These are phyloP conservation scores for Poecilia wingei DNA, from an alignment of 2,797 vertebrate species.

Conservation along the genomic window DNA sequence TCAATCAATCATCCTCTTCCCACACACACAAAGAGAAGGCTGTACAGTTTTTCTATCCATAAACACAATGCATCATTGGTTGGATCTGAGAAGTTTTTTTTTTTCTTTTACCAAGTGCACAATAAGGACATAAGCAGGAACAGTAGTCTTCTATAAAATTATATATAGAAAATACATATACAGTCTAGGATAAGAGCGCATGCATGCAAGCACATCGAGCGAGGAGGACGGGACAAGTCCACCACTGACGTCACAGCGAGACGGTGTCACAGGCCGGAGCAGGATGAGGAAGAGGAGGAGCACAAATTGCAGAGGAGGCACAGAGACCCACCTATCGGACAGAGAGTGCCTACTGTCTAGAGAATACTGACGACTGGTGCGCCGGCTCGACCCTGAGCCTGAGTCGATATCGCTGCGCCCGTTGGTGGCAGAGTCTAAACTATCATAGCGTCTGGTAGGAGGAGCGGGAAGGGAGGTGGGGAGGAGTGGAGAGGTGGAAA, in stretches of 20 bases:
- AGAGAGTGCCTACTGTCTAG: constrained; percentile 94
- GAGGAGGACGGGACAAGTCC: constrained; percentile 85
- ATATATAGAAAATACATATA: constrained; percentile 65
- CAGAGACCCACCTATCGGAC: constrained; percentile 90
- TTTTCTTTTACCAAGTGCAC: constrained; percentile 43
- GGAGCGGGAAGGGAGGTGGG: constrained; percentile 71
- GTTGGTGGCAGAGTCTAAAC: constrained; percentile 93
- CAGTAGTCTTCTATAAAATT: constrained; percentile 35
- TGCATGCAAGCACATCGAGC: constrained; percentile 87
- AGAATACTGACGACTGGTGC: constrained; percentile 91
- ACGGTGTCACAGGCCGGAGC: constrained; percentile 86
- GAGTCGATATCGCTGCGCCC: constrained; percentile 94
- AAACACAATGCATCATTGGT: constrained; percentile 35
- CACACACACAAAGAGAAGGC: constrained; percentile 46
- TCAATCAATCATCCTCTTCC: constrained; percentile 46
- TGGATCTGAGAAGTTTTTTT: constrained; percentile 11
- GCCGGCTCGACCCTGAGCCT: constrained; percentile 92
- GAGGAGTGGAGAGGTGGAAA: constrained; percentile 82
- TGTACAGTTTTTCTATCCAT: constrained; percentile 34
- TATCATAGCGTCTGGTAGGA: constrained; percentile 93
- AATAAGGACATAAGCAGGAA: constrained; percentile 62
- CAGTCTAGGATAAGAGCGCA: constrained; percentile 78
- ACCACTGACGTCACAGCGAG: constrained; percentile 86
- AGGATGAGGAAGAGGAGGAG: constrained; percentile 66
- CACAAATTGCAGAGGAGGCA: constrained; percentile 66